A percentile compares a stretch with the other conserved stretches of the same genome.
These are phyloP conservation scores for Agrypnia vestita DNA, from an alignment of 1,140 invertebrate species.

Conservation along the genomic window DNA sequence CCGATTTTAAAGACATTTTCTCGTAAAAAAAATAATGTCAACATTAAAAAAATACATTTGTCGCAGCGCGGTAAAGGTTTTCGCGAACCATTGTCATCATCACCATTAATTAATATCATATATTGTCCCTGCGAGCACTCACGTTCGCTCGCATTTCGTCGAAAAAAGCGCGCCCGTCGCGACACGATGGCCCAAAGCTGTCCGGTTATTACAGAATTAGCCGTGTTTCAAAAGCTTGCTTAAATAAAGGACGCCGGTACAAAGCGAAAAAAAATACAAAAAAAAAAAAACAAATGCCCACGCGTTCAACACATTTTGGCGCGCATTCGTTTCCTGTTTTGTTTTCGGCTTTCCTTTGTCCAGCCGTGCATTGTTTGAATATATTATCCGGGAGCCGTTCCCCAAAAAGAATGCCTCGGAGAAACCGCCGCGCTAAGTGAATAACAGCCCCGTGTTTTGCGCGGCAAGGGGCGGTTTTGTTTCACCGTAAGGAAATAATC, in stretches of 20 bases:
- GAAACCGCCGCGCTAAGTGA: slow-evolving; percentile 18
- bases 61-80: too few relatives aligned
- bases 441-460: slow-evolving; percentile 1
- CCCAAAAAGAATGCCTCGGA: background rate
- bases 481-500: slow-evolving; percentile 14
- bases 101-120: too few relatives aligned
- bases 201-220: slow-evolving; percentile 9
- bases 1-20: too few relatives aligned
- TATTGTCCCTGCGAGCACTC: too few relatives aligned
- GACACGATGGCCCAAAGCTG: background rate
- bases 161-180: background rate
- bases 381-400: slow-evolving; percentile 13
- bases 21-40: too few relatives aligned
- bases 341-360: background rate
- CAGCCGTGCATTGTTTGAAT: slow-evolving; percentile 31
- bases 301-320: slow-evolving; percentile 34
- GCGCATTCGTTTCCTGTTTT: slow-evolving; percentile 27
- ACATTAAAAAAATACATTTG: too few relatives aligned
- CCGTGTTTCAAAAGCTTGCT: background rate
- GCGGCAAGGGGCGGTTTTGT: background rate
- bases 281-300: background rate
- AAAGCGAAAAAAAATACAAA: slow-evolving; percentile 9
- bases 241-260: slow-evolving; percentile 7
- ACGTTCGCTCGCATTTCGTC: background rate
- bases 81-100: too few relatives aligned